phyloP scores from a whole-genome alignment of 2,888 invertebrate genomes.

The Taenaris catops region DNA sequence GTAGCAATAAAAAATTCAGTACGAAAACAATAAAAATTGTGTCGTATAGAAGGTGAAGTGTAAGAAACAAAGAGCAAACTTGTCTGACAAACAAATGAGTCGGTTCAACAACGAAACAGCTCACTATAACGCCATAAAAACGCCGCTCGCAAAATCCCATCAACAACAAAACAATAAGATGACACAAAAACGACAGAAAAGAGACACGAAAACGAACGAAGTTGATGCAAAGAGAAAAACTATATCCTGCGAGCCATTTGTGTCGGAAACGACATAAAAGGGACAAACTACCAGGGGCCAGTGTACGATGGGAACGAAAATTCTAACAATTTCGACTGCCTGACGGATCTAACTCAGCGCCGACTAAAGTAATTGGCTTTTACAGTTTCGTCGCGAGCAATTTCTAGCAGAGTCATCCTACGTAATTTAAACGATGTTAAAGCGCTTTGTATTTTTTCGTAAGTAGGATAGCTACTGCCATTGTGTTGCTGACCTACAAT shows the following conservation, averaged over 20 bases:
- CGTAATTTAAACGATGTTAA: background rate
- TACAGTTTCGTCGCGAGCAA: conserved; percentile 7
- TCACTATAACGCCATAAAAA: too few relatives aligned
- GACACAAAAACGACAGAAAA: conserved; percentile 1
- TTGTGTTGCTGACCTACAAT: conserved; percentile 2
- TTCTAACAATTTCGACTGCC: conserved; percentile 3
- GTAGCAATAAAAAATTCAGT: too few relatives aligned
- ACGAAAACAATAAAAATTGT: too few relatives aligned
- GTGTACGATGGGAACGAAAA: conserved; percentile 3
- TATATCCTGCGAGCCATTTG: conserved; percentile 2
- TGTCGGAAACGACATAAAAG: conserved; percentile 8
- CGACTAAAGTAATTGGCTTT: conserved; percentile 8
- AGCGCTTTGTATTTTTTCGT: background rate
- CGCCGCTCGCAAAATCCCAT: background rate
- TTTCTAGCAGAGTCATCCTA: conserved; percentile 8
- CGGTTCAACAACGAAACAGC: too few relatives aligned
- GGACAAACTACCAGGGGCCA: conserved; percentile 2
- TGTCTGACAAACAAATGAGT: too few relatives aligned
- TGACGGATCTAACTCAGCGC: conserved; percentile 6
- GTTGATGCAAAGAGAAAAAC: conserved; percentile 3
- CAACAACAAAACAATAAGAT: conserved; percentile 1
- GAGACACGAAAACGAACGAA: conserved; percentile 7
- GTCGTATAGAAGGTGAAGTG: too few relatives aligned
- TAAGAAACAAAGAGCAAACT: too few relatives aligned
- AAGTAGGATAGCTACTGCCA: conserved; percentile 1